phyloP scores from a whole-genome alignment of 2,797 vertebrate genomes.

The Chelonia mydas region DNA sequence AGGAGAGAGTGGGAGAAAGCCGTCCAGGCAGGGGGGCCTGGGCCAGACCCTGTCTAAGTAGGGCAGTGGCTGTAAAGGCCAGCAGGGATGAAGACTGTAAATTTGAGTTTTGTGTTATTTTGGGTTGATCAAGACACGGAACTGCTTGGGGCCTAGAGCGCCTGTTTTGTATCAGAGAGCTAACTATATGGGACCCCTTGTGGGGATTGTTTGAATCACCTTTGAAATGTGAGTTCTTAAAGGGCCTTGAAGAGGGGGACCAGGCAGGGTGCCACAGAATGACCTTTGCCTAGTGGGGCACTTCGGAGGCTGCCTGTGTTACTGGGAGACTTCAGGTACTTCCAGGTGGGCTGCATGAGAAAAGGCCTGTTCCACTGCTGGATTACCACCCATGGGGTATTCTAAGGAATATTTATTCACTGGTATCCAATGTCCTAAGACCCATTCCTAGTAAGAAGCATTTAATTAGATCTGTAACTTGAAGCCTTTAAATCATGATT shows the following conservation, averaged over 20 bases:
- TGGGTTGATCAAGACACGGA: too few relatives aligned
- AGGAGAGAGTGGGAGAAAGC: not conserved
- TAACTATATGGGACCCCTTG: too few relatives aligned
- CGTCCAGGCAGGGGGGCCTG: not conserved
- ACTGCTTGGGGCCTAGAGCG: too few relatives aligned
- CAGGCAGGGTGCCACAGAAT: not conserved
- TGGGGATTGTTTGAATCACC: not conserved
- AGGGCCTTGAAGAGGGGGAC: not conserved
- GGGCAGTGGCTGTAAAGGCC: too few relatives aligned
- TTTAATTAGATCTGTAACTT: not conserved
- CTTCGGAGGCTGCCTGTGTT: too few relatives aligned
- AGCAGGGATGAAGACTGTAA: too few relatives aligned
- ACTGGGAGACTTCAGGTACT: too few relatives aligned
- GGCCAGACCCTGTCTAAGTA: not conserved
- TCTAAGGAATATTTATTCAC: not conserved
- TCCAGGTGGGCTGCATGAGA: not conserved
- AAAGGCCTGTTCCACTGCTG: not conserved
- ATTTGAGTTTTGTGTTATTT: too few relatives aligned
- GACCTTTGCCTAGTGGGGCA: too few relatives aligned
- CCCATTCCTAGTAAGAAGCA: not conserved
- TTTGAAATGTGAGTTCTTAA: not conserved
- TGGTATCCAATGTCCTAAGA: not conserved
- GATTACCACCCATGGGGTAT: not conserved
- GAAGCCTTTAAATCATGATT: not conserved
- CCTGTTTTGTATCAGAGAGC: not conserved